Evolutionary conservation across 2,797 vertebrate genomes (phyloP).

Genomic region (Columba guinea): DNA sequence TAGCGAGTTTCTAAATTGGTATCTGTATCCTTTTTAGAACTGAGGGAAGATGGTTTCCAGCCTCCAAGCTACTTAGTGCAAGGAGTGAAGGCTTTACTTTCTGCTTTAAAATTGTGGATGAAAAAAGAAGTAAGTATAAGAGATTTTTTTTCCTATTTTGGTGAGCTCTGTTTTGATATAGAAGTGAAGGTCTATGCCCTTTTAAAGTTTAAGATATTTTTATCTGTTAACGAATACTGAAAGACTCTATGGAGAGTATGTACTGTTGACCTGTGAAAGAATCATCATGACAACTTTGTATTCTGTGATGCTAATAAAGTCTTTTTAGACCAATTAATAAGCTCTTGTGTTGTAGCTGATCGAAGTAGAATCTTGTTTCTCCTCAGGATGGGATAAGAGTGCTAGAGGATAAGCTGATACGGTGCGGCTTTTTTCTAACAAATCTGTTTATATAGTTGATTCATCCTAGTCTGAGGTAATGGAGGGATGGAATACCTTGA

Average conservation of each 20-base stretch:
- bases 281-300: neutral
- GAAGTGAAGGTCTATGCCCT: neutral
- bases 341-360: neutral
- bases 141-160: conserved; percentile 8
- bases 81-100: conserved; percentile 95
- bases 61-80: conserved; percentile 90
- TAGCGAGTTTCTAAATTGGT: neutral
- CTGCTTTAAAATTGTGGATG: conserved; percentile 94
- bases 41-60: conserved; percentile 92
- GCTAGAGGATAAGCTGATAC: neutral
- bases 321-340: neutral
- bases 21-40: conserved; percentile 78
- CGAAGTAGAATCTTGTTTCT: neutral
- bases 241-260: neutral
- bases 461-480: neutral
- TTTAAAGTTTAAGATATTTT: neutral
- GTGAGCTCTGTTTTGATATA: neutral
- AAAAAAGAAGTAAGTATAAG: conserved; percentile 90
- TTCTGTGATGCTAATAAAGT: neutral
- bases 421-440: neutral
- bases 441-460: neutral
- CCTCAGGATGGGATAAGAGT: neutral
- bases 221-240: neutral
- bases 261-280: neutral
- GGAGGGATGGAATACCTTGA: neutral